Base-by-base conservation (phyloP, 2,888 invertebrate genomes). In the Palloptera scutellata region DNA sequence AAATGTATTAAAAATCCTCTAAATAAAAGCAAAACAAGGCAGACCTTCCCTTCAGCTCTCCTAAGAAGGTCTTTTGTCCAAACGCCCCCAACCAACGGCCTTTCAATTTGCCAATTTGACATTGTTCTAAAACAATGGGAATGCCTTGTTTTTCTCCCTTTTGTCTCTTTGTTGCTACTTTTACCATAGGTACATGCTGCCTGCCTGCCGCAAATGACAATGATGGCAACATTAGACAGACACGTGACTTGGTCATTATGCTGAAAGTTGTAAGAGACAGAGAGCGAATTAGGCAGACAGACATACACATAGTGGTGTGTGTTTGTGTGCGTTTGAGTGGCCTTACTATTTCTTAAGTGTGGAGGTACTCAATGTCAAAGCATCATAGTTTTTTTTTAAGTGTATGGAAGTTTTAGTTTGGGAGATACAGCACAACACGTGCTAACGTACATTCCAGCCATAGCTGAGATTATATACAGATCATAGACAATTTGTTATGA, bases 221-320 rank as follows among this genome's bases (percentile, higher is more conserved):
- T 70, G 73, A 76, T 78, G 73, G 67, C 62, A 61, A 62, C 72
- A 75, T 72, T 72, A 69, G 65, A 20, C 64, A 19, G 83, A 73
- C 81, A 83, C 81, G 81, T 83, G 81, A 75, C 81, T 73, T 76
- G 79, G 79, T 76, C 79, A 78, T 81, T 80, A 80, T 73, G 76
- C 75, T 76, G 77, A 76, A 79, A 78, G 79, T 58, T 53, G 42
- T 55, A 30, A 48, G 51, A 48, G 51, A 48, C 51, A 48, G n/a
- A 48, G 4, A 48, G 51, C 13, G 4, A 48, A n/a, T 11, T 45
- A 45, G 12, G 45, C 45, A 12, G 45, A 45, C 45, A 45, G 10
- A 45, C 10, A 45, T 12, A 30, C 30, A 30, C 3, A 30, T 30
- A 30, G 30, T 30, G 30, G 6, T 30, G 30, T n/a, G n/a, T n/a